Evolutionary conservation across 2,113 vertebrate species (phyloP), one percentile per base, ranked within the genome.

Genomic region (Oriolus oriolus): DNA sequence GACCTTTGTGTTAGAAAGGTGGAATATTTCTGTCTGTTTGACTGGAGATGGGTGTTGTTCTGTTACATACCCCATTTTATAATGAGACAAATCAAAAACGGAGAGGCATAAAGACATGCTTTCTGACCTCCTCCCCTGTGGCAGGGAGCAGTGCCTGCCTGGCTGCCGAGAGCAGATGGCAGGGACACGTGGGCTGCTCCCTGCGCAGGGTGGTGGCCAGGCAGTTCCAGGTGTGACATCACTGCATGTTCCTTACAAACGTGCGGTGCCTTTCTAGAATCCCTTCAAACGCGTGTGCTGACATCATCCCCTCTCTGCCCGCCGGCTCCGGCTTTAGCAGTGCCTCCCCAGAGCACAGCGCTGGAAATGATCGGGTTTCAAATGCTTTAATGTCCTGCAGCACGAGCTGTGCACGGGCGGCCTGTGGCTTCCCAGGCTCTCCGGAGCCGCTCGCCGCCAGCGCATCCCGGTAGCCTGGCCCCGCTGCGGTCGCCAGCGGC

Each of bases 81-180:
- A 16, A 35, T 2, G 12, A 49, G 77, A 65, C 37, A 60, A 1
- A 42, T 37, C 2, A 7, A 4, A 75, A 60, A 13, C 1, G 13
- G 33, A 69, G 44, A 30, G 31, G 63, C 52, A 14, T 13, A 8
- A 47, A 30, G 59, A 3, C 4, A 0, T 2, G 35, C 33, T 87
- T 19, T 31, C 15, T 21, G 2, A 26, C 33, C 16, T 1, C 0
- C 74, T 50, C 42, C 2, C 4, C 64, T 6, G 1, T 13, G 50
- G 2, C 31, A 4, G 7, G 63, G 19, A 41, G 75, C 9, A 20
- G 35, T 5, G 15, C 20, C 50, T 31, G 27, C 60, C 1, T 3
- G 15, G 61, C 50, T 73, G 61, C 45, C 44, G n/a, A n/a, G n/a
- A 2, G 70, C 87, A 50, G 63, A 13, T 35, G 89, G 81, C 61